phyloP scores from a whole-genome alignment of 2,888 invertebrate species.

The Aphodius granarius region DNA sequence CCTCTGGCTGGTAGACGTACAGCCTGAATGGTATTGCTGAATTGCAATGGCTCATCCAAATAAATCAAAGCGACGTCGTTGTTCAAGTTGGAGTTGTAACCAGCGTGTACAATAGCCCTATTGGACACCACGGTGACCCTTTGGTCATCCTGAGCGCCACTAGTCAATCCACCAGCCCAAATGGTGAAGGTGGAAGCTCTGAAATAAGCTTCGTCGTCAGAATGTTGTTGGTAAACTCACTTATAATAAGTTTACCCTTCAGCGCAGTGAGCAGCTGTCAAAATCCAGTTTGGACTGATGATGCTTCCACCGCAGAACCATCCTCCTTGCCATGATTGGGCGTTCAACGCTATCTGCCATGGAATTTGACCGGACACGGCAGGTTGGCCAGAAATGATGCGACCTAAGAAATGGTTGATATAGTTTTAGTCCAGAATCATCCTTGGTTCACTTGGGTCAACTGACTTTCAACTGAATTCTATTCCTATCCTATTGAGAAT shows the following conservation, averaged over 20 bases:
- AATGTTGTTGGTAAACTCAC: neutral
- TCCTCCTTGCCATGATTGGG: neutral
- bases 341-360: slow-evolving; percentile 37
- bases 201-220: neutral
- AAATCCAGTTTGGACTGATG: slow-evolving; percentile 30
- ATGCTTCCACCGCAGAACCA: slow-evolving; percentile 35
- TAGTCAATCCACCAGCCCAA: slow-evolving; percentile 1
- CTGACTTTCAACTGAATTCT: neutral
- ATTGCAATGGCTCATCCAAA: slow-evolving; percentile 25
- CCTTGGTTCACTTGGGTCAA: neutral
- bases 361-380: slow-evolving; percentile 41
- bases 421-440: neutral
- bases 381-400: slow-evolving; percentile 37
- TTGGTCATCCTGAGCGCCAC: neutral
- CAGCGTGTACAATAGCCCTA: slow-evolving; percentile 23
- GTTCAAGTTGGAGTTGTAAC: slow-evolving; percentile 28
- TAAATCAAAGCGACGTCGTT: slow-evolving; percentile 36
- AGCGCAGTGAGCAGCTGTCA: slow-evolving; percentile 37
- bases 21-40: slow-evolving; percentile 32
- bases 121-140: neutral
- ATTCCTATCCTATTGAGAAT: too few relatives aligned
- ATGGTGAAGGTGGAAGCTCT: neutral
- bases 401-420: neutral
- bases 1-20: slow-evolving; percentile 30
- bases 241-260: slow-evolving; percentile 23